A percentile compares a stretch with the other conserved stretches of the same genome.
phyloP scores from a whole-genome alignment of 2,888 invertebrate species.

The Epistrophe grossulariae region DNA sequence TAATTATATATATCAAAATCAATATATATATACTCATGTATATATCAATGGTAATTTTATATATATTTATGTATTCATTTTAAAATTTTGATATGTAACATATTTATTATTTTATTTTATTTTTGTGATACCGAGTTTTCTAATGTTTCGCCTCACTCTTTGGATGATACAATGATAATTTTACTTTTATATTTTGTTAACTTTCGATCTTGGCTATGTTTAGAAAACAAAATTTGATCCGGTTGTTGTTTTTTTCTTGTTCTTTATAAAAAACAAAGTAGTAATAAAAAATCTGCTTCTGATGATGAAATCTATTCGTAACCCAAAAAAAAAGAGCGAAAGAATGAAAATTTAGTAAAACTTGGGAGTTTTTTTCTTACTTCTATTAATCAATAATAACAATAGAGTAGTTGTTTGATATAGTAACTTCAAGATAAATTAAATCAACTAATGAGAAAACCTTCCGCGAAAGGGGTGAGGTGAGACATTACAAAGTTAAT shows the following conservation, averaged over 20 bases:
- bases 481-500: constrained; percentile 82
- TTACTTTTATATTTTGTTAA: constrained; percentile 46
- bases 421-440: constrained; percentile 51
- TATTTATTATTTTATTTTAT: constrained; percentile 77
- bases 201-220: constrained; percentile 55
- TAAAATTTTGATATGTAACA: constrained; percentile 78
- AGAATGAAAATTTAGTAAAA: constrained; percentile 68
- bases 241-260: constrained; percentile 50
- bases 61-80: constrained; percentile 79
- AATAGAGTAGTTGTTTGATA: constrained; percentile 51
- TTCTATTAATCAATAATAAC: constrained; percentile 46
- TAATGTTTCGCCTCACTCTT: constrained; percentile 84
- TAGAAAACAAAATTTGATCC: constrained; percentile 56
- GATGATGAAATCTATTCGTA: constrained; percentile 13
- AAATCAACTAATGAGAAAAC: constrained; percentile 37
- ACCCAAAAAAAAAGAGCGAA: constrained; percentile 59
- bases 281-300: constrained; percentile 28
- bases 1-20: constrained; percentile 42
- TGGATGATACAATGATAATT: constrained; percentile 62
- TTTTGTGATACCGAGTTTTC: constrained; percentile 84
- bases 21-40: constrained; percentile 45
- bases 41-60: constrained; percentile 58
- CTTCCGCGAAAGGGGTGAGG: constrained; percentile 82
- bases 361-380: constrained; percentile 63
- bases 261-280: constrained; percentile 16